These are phyloP conservation scores for Phalacrocorax brasilianus DNA, from an alignment of 2,113 vertebrate species.

Conservation along the genomic window DNA sequence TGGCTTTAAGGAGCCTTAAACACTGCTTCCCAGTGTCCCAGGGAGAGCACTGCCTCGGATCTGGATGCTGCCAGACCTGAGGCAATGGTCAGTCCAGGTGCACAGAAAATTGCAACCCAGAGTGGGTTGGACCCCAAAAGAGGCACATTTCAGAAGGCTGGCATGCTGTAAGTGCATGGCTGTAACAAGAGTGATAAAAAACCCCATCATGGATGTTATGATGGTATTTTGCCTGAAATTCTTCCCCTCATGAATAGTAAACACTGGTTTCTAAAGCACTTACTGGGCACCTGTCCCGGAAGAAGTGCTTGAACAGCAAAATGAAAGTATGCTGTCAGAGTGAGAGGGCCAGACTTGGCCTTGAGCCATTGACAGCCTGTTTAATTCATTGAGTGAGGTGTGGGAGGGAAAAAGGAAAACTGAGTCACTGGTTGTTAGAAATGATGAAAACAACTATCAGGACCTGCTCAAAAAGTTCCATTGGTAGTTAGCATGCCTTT, in stretches of 20 bases:
- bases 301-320: conserved; percentile 48
- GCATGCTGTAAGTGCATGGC: not conserved
- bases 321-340: conserved; percentile 16
- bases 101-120: not conserved
- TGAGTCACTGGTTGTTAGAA: conserved; percentile 11
- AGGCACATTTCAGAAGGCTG: not conserved
- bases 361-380: not conserved
- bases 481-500: not conserved
- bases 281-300: conserved; percentile 33
- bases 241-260: not conserved
- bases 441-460: not conserved
- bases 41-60: not conserved
- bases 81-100: not conserved
- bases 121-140: not conserved
- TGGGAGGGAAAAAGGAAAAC: not conserved
- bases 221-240: conserved; percentile 29
- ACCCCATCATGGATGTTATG: not conserved
- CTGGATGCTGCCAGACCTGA: not conserved
- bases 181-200: not conserved
- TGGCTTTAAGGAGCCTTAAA: not conserved
- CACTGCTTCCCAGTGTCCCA: not conserved
- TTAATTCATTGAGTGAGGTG: conserved; percentile 22
- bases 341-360: conserved; percentile 13
- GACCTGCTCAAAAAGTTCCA: not conserved
- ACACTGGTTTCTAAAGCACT: conserved; percentile 25